These are phyloP conservation scores for Anastrepha ludens DNA, from an alignment of 1,140 invertebrate species.

Conservation along the genomic window DNA sequence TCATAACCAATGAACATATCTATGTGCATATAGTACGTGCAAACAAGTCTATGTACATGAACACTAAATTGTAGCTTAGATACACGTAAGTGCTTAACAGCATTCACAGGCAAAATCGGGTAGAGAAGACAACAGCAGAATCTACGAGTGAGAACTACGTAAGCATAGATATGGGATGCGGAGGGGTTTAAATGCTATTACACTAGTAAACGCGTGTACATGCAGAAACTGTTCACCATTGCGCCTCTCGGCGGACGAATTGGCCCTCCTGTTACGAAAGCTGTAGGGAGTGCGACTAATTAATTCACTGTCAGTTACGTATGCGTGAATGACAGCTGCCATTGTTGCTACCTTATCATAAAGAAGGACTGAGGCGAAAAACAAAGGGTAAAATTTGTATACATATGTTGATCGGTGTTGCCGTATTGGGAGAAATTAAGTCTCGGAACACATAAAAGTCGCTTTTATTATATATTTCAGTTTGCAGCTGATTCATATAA, in stretches of 20 bases:
- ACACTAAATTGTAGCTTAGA: background rate
- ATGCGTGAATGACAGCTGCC: conserved; percentile 34
- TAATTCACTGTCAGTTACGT: conserved; percentile 55
- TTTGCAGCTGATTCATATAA: too few relatives aligned
- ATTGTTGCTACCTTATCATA: background rate
- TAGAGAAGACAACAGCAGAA: background rate
- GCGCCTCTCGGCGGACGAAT: background rate
- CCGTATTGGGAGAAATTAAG: background rate
- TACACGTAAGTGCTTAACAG: background rate
- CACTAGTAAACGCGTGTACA: background rate
- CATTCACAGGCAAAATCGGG: background rate
- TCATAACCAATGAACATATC: too few relatives aligned
- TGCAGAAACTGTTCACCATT: background rate
- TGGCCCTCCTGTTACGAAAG: background rate
- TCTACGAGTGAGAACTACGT: background rate
- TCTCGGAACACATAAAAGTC: too few relatives aligned
- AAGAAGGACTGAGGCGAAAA: background rate
- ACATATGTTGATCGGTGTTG: background rate
- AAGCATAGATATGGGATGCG: background rate
- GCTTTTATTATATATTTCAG: too few relatives aligned
- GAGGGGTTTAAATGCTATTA: background rate
- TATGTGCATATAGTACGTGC: background rate
- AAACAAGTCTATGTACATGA: background rate
- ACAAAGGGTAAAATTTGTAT: background rate
- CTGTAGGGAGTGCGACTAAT: conserved; percentile 25